Conservation (phyloP, 2,888 invertebrate genomes). For the Eurytoma californica region DNA sequence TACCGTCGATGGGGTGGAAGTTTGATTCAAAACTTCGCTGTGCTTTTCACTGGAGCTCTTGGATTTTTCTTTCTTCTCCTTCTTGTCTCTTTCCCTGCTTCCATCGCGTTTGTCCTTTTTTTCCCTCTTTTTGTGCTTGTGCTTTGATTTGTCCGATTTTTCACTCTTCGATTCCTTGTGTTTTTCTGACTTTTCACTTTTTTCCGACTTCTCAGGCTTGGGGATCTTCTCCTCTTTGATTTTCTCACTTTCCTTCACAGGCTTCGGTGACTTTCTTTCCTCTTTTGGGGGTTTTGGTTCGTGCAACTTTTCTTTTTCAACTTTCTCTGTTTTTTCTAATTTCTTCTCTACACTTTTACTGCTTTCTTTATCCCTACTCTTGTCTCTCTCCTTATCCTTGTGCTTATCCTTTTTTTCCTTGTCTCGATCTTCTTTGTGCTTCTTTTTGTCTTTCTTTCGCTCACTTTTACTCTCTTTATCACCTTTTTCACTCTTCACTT, state of each 20-base stretch:
- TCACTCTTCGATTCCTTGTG: slow-evolving; percentile 67
- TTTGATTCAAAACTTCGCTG: slow-evolving; percentile 70
- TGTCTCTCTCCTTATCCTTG: slow-evolving; percentile 73
- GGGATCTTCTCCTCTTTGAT: slow-evolving; percentile 67
- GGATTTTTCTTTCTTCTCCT: slow-evolving; percentile 70
- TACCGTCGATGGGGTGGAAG: slow-evolving; percentile 60
- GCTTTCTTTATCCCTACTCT: slow-evolving; percentile 76
- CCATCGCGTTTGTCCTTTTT: slow-evolving; percentile 81
- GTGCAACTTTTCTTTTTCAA: slow-evolving; percentile 73
- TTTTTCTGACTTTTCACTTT: slow-evolving; percentile 69
- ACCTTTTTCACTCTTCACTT: slow-evolving; percentile 76
- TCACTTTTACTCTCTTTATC: slow-evolving; percentile 76
- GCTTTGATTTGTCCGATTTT: slow-evolving; percentile 75
- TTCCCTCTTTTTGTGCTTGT: slow-evolving; percentile 78
- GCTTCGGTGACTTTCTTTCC: slow-evolving; percentile 69
- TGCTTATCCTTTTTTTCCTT: slow-evolving; percentile 78
- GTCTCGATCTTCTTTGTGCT: slow-evolving; percentile 77
- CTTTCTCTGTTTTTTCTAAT: slow-evolving; percentile 80
- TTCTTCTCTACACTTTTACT: slow-evolving; percentile 78
- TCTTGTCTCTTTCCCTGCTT: slow-evolving; percentile 79
- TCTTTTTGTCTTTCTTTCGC: slow-evolving; percentile 76
- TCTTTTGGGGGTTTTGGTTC: slow-evolving; percentile 75
- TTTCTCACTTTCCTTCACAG: slow-evolving; percentile 68
- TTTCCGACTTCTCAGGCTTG: slow-evolving; percentile 69
- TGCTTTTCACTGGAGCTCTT: slow-evolving; percentile 68